Evolutionary conservation across 1,140 invertebrate species (phyloP), one percentile per base, ranked within the genome.

Genomic region (Zaprionus kolodkinae): DNA sequence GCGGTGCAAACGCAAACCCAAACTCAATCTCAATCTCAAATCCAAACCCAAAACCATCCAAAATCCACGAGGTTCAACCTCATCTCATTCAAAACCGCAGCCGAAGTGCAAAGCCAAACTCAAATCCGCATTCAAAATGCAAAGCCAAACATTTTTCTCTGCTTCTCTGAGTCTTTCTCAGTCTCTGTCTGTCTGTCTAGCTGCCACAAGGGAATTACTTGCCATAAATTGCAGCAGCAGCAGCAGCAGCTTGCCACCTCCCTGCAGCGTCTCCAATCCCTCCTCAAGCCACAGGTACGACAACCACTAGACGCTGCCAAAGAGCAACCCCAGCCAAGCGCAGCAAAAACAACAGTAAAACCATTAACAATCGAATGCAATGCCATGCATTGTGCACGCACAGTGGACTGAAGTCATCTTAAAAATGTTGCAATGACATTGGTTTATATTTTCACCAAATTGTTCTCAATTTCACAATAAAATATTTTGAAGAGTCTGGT

Each of bases 131-230:
- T 36, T 7, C n/a, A 21, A 56, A 36, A 35, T 38, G 15, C 25
- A 27, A 33, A 57, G 52, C 36, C 38, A 25, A 61, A 50, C 45
- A 50, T 21, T 25, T 30, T 30, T 21, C 21, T n/a, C 25, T 27
- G 25, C 1, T 4, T 27, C 25, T 30, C 27, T 30, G 27, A 30
- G 27, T 21, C 21, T n/a, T n/a, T 21, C 21, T 21, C 21, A 21
- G 21, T 21, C 21, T 21, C 21, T 50, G 27, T 36, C 56, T 64
- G 63, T 54, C 77, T 45, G n/a, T 45, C 36, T 66, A 68, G 35
- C 62, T 69, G 60, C 15, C 45, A 67, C 71, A 78, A 78, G 82
- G 75, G 71, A 72, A 82, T 87, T 72, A 79, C 78, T 79, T 87
- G 70, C 72, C 83, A 82, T 79, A 78, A 76, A 76, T 76, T 81